These are phyloP conservation scores for Erynnis tages DNA, from an alignment of 2,888 invertebrate genomes.

Conservation along the genomic window DNA sequence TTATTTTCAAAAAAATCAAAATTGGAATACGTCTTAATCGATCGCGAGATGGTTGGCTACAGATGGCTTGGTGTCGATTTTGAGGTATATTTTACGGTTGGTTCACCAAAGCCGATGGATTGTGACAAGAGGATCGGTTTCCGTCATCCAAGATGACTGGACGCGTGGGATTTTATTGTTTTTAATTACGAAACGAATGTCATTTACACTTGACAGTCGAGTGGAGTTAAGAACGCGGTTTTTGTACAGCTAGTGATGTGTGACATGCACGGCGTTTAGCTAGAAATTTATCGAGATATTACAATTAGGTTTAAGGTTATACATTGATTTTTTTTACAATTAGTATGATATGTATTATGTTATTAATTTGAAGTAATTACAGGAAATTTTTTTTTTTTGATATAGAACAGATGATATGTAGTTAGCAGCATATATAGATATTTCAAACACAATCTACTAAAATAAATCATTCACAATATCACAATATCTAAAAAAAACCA, in stretches of 20 bases:
- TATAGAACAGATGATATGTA: no score
- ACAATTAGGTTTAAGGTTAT: no score
- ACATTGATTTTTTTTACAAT: no score
- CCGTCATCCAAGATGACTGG: constrained; percentile 56
- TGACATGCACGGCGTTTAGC: not conserved
- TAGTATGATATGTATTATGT: no score
- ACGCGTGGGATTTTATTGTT: constrained; percentile 57
- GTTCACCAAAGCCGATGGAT: constrained; percentile 63
- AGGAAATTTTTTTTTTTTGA: no score
- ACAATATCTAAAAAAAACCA: no score
- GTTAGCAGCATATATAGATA: no score
- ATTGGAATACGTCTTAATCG: constrained; percentile 54
- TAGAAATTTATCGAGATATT: no score
- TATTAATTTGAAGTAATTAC: no score
- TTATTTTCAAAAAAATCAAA: not conserved
- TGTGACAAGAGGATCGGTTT: constrained; percentile 74
- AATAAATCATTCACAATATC: no score
- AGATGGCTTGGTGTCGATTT: constrained; percentile 67
- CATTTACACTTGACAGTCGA: constrained; percentile 16
- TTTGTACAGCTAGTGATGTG: not conserved
- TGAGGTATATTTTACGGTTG: constrained; percentile 78
- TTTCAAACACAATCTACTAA: no score
- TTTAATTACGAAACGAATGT: constrained; percentile 40
- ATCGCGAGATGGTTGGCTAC: constrained; percentile 51
- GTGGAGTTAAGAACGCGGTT: not conserved